These are phyloP conservation scores for Isotomurus palustris DNA, from an alignment of 2,888 invertebrate genomes.

Conservation along the genomic window DNA sequence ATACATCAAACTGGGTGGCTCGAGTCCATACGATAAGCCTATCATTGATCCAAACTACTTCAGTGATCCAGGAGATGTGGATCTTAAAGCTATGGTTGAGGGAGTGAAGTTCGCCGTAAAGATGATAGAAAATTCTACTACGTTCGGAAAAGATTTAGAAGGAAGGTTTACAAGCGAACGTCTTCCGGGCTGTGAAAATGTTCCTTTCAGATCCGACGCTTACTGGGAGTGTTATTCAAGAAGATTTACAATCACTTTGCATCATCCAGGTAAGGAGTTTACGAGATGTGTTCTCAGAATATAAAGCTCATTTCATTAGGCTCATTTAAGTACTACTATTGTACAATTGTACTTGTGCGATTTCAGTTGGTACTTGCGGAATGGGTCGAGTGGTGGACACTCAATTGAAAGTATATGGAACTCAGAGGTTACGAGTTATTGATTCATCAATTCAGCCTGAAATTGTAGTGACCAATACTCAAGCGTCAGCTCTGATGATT, in stretches of 20 bases:
- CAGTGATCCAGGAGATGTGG: slow-evolving; percentile 12
- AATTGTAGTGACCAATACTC: slow-evolving; percentile 18
- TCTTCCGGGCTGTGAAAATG: slow-evolving; percentile 39
- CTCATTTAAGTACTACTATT: too few species aligned
- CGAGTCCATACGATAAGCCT: slow-evolving; percentile 11
- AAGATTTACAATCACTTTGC: slow-evolving; percentile 30
- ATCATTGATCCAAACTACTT: slow-evolving; percentile 30
- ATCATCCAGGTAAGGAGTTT: slow-evolving; percentile 32
- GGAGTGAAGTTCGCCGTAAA: slow-evolving; percentile 29
- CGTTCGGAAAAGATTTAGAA: slow-evolving; percentile 15
- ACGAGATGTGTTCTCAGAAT: too few species aligned
- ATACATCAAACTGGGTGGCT: slow-evolving; percentile 14
- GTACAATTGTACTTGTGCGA: too few species aligned
- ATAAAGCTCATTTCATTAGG: too few species aligned
- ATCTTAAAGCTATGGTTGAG: slow-evolving; percentile 35
- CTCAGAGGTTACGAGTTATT: slow-evolving; percentile 29
- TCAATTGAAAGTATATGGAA: slow-evolving; percentile 30
- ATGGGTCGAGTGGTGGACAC: slow-evolving; percentile 40
- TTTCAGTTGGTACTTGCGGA: slow-evolving; percentile 20
- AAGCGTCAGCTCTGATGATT: slow-evolving; percentile 23
- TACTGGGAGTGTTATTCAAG: slow-evolving; percentile 40
- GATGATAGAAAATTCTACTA: slow-evolving; percentile 34
- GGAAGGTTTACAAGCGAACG: slow-evolving; percentile 22
- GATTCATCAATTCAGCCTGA: slow-evolving; percentile 26
- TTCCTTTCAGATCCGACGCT: slow-evolving; percentile 22